phyloP scores from a whole-genome alignment of 37 sponge, comb jelly and placozoan species.

The Ianthella basta region DNA sequence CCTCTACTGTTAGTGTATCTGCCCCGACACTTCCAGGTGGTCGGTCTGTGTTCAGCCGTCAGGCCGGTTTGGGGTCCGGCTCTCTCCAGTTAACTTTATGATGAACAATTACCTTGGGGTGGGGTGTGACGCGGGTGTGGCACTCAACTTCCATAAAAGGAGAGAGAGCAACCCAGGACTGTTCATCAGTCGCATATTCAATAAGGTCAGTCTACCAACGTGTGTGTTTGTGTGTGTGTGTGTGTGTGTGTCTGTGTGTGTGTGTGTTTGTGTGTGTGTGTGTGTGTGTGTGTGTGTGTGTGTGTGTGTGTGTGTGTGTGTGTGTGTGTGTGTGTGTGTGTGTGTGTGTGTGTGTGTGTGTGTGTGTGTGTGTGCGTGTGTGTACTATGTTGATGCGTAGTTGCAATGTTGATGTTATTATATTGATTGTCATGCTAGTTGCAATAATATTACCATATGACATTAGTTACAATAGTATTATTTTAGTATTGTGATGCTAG shows the following conservation, averaged over 20 bases:
- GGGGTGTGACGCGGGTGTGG: constrained; percentile 92
- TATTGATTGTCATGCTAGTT: too few relatives aligned
- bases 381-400: too few relatives aligned
- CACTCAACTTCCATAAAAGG: constrained; percentile 87
- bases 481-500: too few relatives aligned
- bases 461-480: too few relatives aligned
- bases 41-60: constrained; percentile 56
- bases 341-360: too few relatives aligned
- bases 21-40: constrained; percentile 67
- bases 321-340: constrained; percentile 30
- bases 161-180: constrained; percentile 84
- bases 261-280: constrained; percentile 9
- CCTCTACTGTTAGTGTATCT: too few relatives aligned
- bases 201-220: constrained; percentile 64
- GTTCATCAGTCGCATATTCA: constrained; percentile 80
- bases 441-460: too few relatives aligned
- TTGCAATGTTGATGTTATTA: too few relatives aligned
- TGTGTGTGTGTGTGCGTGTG: too few relatives aligned
- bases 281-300: not conserved
- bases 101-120: constrained; percentile 93
- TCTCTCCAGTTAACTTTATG: constrained; percentile 58
- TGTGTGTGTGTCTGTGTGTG: not conserved
- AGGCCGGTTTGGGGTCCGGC: constrained; percentile 56
- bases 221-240: not conserved
- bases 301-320: constrained; percentile 17